Evolutionary conservation across 2,797 vertebrate genomes (phyloP).

Genomic region (Schizopygopsis malacanthus): DNA sequence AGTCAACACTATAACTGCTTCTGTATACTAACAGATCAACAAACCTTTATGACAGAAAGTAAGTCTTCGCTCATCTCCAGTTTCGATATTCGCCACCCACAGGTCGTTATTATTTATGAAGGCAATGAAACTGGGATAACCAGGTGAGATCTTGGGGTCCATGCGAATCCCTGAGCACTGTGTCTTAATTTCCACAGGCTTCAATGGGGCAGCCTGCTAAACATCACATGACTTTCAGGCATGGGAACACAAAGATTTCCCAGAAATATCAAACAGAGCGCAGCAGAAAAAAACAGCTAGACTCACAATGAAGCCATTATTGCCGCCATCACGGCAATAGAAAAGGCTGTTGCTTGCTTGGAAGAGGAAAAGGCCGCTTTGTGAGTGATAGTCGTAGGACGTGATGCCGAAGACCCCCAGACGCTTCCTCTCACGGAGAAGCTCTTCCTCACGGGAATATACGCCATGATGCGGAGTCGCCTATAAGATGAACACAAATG

Average conservation of each 20-base stretch:
- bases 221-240: constrained; percentile 62
- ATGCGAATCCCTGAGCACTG: constrained; percentile 95
- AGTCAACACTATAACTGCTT: neutral
- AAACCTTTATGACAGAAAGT: constrained; percentile 83
- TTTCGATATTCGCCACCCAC: constrained; percentile 93
- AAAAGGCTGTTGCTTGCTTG: constrained; percentile 99
- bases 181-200: constrained; percentile 95
- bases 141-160: constrained; percentile 97
- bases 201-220: constrained; percentile 86
- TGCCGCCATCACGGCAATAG: constrained; percentile 93
- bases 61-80: constrained; percentile 79
- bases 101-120: constrained; percentile 96
- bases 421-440: constrained; percentile 92
- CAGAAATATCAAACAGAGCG: neutral
- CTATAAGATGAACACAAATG: constrained; percentile 67
- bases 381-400: constrained; percentile 94
- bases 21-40: neutral
- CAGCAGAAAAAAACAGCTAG: neutral
- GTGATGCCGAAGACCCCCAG: constrained; percentile 96
- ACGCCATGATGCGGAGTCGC: constrained; percentile 95
- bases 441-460: constrained; percentile 95
- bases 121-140: constrained; percentile 91
- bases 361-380: constrained; percentile 95
- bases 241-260: neutral
- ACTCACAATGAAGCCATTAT: constrained; percentile 95